Percentiles rank a stretch among this genome's conserved stretches.
Evolutionary conservation across 2,888 invertebrate species (phyloP).

Genomic region (Ectobius pallidus): DNA sequence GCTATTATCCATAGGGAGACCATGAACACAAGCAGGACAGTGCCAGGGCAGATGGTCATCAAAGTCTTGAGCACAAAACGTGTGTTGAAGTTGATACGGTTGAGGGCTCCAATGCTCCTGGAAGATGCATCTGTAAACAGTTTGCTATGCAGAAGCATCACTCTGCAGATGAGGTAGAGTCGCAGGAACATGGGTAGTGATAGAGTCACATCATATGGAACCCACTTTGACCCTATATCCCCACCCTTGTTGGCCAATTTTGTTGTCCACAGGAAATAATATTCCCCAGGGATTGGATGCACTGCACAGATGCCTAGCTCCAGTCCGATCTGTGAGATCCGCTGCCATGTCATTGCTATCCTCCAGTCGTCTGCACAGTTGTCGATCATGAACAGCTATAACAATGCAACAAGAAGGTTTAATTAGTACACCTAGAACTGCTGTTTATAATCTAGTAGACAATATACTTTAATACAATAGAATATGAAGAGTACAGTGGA

Average conservation of each 20-base stretch:
- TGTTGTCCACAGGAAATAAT: constrained; percentile 95
- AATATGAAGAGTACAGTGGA: too few species aligned
- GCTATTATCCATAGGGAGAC: constrained; percentile 99
- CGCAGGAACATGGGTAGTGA: constrained; percentile 99
- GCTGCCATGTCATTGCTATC: constrained; percentile 99
- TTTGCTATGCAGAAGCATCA: constrained; percentile 99
- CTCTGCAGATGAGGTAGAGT: constrained; percentile 98
- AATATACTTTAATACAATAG: too few species aligned
- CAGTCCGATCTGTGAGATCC: constrained; percentile 89
- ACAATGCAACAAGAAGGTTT: neutral
- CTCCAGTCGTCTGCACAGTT: constrained; percentile 99
- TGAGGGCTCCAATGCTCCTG: constrained; percentile 82
- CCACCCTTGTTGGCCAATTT: constrained; percentile 88
- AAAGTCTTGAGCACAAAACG: constrained; percentile 96
- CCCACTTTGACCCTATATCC: constrained; percentile 66
- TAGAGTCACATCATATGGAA: constrained; percentile 95
- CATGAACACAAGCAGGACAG: constrained; percentile 97
- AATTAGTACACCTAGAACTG: neutral
- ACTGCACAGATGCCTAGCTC: constrained; percentile 96
- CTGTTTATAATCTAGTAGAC: neutral
- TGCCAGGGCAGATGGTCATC: constrained; percentile 99
- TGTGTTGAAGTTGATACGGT: constrained; percentile 98
- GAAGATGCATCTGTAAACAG: constrained; percentile 99
- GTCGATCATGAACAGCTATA: constrained; percentile 98
- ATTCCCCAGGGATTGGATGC: constrained; percentile 97